These are phyloP conservation scores for Cisticola juncidis DNA, from an alignment of 2,113 vertebrate species.

Conservation along the genomic window DNA sequence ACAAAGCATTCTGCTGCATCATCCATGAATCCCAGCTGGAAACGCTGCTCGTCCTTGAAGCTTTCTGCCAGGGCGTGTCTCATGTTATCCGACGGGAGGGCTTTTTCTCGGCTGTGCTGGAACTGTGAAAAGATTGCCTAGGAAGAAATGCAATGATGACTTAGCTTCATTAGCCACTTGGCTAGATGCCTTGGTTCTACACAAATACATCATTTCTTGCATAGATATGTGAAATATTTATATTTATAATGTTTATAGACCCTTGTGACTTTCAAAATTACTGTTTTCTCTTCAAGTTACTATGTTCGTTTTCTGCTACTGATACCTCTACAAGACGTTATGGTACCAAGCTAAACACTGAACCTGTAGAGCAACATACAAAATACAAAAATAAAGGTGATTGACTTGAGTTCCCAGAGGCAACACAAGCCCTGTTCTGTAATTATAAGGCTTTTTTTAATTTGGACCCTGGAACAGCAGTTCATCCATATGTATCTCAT, in stretches of 20 bases:
- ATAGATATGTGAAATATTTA: not conserved
- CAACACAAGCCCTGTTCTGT: not conserved
- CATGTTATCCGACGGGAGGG: constrained; percentile 92
- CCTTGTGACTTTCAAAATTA: not conserved
- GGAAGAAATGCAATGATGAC: not conserved
- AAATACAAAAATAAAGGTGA: not conserved
- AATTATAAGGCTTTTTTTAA: not conserved
- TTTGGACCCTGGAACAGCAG: not conserved
- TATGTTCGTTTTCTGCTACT: not conserved
- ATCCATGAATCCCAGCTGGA: constrained; percentile 98
- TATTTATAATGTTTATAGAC: not conserved
- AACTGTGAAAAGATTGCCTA: constrained; percentile 95
- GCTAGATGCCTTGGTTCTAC: not conserved
- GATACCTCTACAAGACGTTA: not conserved
- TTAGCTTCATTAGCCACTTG: not conserved
- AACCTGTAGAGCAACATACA: not conserved
- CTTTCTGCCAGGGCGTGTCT: constrained; percentile 93
- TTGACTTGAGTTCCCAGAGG: not conserved
- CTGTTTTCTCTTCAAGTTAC: not conserved
- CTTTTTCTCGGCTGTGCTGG: constrained; percentile 93
- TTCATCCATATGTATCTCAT: not conserved
- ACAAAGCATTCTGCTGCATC: constrained; percentile 99
- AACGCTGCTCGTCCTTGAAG: constrained; percentile 96
- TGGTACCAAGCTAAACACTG: not conserved
- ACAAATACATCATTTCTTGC: not conserved